These are phyloP conservation scores for Arvicanthis niloticus DNA, from an alignment of 2,113 vertebrate species.

Conservation along the genomic window DNA sequence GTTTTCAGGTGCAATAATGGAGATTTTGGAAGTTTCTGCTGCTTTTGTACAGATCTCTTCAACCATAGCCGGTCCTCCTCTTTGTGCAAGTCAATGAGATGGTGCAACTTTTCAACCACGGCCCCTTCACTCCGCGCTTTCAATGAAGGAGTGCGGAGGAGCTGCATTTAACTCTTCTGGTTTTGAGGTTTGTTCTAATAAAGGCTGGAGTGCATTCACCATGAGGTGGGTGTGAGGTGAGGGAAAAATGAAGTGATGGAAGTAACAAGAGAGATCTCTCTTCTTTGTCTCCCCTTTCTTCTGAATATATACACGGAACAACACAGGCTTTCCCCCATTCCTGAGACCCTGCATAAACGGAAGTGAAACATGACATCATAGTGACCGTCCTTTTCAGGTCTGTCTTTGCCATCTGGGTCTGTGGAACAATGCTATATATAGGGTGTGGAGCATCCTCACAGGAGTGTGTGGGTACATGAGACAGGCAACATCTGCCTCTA, in stretches of 20 bases:
- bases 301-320: background rate
- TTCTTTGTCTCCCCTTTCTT: background rate
- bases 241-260: background rate
- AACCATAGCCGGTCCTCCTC: background rate
- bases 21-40: conserved; percentile 21
- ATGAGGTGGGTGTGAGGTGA: background rate
- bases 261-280: background rate
- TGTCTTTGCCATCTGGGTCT: background rate
- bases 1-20: conserved; percentile 37
- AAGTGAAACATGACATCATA: background rate
- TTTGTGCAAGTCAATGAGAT: background rate
- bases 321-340: background rate
- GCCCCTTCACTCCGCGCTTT: background rate
- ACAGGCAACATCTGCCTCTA: background rate
- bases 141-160: background rate
- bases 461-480: accelerated
- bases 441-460: accelerated
- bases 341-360: background rate
- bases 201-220: background rate
- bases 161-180: background rate
- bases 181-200: conserved; percentile 16
- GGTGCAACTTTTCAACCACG: background rate
- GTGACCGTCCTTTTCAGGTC: background rate
- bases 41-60: conserved; percentile 3
- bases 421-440: background rate